phyloP scores from a whole-genome alignment of 1,140 invertebrate species.

The Solenopsis fugax region DNA sequence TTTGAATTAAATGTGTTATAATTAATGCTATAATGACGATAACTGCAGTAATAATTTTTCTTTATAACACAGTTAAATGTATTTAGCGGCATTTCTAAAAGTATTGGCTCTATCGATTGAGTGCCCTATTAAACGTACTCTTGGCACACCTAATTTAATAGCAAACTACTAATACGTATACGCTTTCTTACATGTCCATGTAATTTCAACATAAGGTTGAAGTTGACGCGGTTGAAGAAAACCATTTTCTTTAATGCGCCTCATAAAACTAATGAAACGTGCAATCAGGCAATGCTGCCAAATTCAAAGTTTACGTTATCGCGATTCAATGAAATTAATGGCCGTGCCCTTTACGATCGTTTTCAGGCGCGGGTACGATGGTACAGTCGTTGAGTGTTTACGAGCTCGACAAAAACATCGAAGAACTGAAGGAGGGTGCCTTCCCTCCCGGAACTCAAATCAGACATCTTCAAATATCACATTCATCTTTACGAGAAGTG shows the following conservation, averaged over 20 bases:
- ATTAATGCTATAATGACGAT: neutral
- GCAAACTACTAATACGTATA: neutral
- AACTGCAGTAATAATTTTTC: neutral
- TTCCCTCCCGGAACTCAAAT: slow-evolving; percentile 92
- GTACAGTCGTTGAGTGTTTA: slow-evolving; percentile 95
- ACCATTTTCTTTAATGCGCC: slow-evolving; percentile 26
- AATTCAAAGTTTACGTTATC: slow-evolving; percentile 62
- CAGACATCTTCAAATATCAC: slow-evolving; percentile 93
- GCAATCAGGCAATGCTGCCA: slow-evolving; percentile 3
- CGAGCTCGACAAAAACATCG: slow-evolving; percentile 92
- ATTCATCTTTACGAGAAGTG: slow-evolving; percentile 92
- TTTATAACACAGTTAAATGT: neutral
- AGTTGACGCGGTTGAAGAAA: neutral
- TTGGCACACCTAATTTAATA: slow-evolving; percentile 16
- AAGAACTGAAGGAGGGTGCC: slow-evolving; percentile 89
- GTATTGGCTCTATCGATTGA: slow-evolving; percentile 2
- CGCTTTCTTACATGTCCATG: neutral
- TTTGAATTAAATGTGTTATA: neutral
- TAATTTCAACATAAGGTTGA: neutral
- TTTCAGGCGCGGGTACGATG: slow-evolving; percentile 82
- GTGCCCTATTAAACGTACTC: slow-evolving; percentile 5
- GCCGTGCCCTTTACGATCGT: slow-evolving; percentile 50
- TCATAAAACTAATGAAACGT: slow-evolving; percentile 50
- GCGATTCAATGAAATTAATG: slow-evolving; percentile 63
- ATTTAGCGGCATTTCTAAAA: neutral